Base-by-base conservation (phyloP, 1,140 invertebrate species). In the Venturia canescens region DNA sequence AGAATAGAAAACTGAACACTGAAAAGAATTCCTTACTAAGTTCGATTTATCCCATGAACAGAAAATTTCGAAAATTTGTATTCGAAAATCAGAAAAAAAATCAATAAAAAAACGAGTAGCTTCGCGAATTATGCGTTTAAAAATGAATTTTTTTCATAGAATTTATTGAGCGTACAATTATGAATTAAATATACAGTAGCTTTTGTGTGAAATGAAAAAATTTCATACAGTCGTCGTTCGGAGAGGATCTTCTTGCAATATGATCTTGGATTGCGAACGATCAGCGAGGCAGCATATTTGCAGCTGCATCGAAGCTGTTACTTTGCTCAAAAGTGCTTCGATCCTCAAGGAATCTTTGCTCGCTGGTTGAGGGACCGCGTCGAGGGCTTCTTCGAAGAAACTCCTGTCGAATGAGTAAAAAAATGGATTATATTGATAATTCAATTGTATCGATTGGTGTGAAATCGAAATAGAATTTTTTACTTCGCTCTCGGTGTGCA, bases 331-430 rank as follows among this genome's bases (percentile, higher is more conserved):
- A 66, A 92, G 82, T 27, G 88, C 83, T 21, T 92, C 89, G 60
- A 92, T 87, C 18, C 87, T 86, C 31, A 83, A 78, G 27, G 80
- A 70, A 83, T 94, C 93, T 71, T 90, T 87, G 79, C 80, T 90
- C 76, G 90, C 88, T 21, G 94, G 87, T 27, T 88, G 85, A 21
- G 94, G 94, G 85, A 95, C 93, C 3, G 92, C 92, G 63, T 94
- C 94, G 6, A 95, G 84, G 67, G 94, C 94, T 87, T 95, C 94
- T 69, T 93, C 91, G 86, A 94, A 94, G 83, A 94, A 94, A 81
- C 85, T 90, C 81, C 93, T 94, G 71, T 53, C 57, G 11, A 26
- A 67, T 0, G 69, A 44, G 78, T n/a, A 63, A 63, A 63, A 63
- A 27, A 3, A 63, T 63, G 23, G 23, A 23, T 53, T 53, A n/a